Conservation (phyloP, 2,113 vertebrate species). For the Nipponia nippon region DNA sequence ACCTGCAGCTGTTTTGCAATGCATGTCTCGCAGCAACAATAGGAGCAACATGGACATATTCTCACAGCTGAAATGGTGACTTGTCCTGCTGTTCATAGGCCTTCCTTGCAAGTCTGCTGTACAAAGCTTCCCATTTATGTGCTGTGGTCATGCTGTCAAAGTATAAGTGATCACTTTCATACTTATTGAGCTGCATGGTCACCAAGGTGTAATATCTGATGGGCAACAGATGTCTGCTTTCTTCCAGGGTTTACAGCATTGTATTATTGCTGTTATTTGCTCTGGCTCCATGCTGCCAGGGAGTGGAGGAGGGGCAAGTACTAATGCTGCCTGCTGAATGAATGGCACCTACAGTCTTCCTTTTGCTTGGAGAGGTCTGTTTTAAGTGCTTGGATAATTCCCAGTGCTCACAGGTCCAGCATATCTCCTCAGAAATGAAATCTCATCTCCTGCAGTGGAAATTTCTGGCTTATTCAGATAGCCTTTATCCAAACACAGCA, state of each 20-base stretch:
- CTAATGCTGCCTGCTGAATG: not conserved
- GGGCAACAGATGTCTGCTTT: constrained; percentile 43
- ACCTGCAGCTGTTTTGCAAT: not conserved
- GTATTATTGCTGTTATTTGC: constrained; percentile 23
- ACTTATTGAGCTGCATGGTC: constrained; percentile 42
- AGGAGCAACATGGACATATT: not conserved
- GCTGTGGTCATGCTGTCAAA: not conserved
- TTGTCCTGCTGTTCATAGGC: not conserved
- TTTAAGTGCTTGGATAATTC: not conserved
- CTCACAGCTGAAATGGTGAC: not conserved
- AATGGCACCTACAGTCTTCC: not conserved
- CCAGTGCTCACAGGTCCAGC: not conserved
- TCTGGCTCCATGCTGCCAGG: constrained; percentile 12
- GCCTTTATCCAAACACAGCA: not conserved
- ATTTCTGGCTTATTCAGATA: not conserved
- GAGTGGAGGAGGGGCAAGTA: not conserved
- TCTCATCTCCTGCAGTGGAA: not conserved
- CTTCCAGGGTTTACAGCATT: constrained; percentile 9
- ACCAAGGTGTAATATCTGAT: constrained; percentile 60
- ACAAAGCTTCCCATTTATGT: not conserved
- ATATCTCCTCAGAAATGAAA: not conserved
- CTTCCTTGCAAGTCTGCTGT: not conserved
- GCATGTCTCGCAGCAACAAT: not conserved
- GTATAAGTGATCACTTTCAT: constrained; percentile 53
- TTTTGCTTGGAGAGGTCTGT: not conserved